Percentiles rank a stretch among this genome's conserved stretches.
Conservation (phyloP, 2,113 vertebrate genomes). For the Ochotona curzoniae region DNA sequence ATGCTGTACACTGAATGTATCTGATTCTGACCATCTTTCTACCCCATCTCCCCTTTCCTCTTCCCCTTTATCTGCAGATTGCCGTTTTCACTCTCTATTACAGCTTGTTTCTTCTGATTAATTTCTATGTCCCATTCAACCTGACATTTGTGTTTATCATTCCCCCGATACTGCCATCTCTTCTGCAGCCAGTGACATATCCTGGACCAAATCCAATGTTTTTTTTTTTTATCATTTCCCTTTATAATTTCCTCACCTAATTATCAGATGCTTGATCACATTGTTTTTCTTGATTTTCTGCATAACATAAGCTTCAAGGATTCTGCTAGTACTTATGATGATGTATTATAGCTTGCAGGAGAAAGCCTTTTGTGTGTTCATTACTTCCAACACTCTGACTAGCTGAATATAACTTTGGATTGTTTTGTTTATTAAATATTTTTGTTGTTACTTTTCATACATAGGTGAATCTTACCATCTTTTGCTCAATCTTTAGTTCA, state of each 20-base stretch:
- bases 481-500: background rate
- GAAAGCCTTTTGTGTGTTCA: background rate
- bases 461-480: background rate
- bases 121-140: background rate
- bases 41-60: background rate
- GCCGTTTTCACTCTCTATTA: background rate
- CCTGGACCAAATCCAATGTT: background rate
- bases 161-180: background rate
- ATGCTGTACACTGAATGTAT: background rate
- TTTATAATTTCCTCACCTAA: background rate
- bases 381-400: background rate
- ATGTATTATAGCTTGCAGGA: background rate
- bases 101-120: background rate
- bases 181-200: background rate
- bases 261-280: background rate
- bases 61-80: background rate
- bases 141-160: background rate
- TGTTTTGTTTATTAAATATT: background rate
- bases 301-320: background rate
- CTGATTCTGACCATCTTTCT: background rate
- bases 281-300: slow-evolving; percentile 22
- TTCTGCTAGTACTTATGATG: background rate
- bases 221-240: background rate
- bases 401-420: background rate
- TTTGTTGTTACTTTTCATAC: background rate